Evolutionary conservation across 2,888 invertebrate genomes (phyloP).

Genomic region (Luffia ferchaultella): DNA sequence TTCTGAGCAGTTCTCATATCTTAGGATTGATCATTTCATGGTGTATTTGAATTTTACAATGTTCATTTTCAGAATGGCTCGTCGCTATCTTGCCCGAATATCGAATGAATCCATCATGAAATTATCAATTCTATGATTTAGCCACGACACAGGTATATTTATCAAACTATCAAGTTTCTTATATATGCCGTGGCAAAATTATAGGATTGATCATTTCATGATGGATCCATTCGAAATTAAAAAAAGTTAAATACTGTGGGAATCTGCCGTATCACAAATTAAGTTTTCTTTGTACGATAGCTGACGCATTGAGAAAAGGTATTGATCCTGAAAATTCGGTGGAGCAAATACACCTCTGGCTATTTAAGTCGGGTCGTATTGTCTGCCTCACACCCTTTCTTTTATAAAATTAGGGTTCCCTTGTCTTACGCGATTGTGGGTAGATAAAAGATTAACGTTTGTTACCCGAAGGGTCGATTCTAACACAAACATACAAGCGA

Average conservation of each 20-base stretch:
- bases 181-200: too few species aligned
- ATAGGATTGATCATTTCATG: too few species aligned
- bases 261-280: neutral
- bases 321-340: neutral
- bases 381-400: conserved; percentile 16
- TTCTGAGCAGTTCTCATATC: too few species aligned
- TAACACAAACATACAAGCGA: neutral
- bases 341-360: neutral
- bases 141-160: too few species aligned
- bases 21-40: too few species aligned
- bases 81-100: too few species aligned
- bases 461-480: neutral
- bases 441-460: conserved; percentile 29
- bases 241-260: neutral
- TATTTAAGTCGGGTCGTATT: neutral
- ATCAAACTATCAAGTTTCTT: too few species aligned
- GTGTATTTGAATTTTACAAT: too few species aligned
- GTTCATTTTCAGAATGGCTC: too few species aligned
- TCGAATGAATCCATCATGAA: too few species aligned
- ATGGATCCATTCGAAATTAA: too few species aligned
- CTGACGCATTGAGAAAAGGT: neutral
- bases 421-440: conserved; percentile 48
- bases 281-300: neutral
- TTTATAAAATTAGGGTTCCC: conserved; percentile 39
- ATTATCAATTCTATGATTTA: too few species aligned